Base-by-base conservation (phyloP, 2,888 invertebrate species). In the Lapara coniferarum region DNA sequence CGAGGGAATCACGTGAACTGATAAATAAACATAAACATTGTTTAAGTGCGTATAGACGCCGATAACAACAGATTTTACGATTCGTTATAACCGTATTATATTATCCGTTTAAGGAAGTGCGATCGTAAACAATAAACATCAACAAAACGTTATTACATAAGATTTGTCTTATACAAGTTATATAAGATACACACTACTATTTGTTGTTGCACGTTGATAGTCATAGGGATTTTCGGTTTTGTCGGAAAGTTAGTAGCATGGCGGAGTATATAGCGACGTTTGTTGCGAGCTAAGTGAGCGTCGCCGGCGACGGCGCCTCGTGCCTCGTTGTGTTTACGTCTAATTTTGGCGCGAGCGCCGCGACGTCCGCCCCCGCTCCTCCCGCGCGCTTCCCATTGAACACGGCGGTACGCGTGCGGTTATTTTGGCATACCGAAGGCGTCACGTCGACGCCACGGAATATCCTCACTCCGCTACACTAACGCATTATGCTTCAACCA, bases 311-410 rank as follows among this genome's bases (percentile, higher is more conserved):
- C 85, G 90, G 91, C 91, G 92, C 92, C 91, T 90, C 89, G 85
- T 87, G 87, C 86, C 84, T 82, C 87, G 86, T 81, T 87, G 89
- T 93, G 91, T 93, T 93, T 93, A 93, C 93, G 91, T 93, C 93
- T 93, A 93, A 93, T 93, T 93, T 90, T 89, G 92, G 93, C 92
- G 89, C 88, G 91, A 91, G 91, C 92, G 92, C 91, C 91, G 89
- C 91, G 87, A 86, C 88, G 89, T 77, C 84, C 84, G 82, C 88
- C 87, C 88, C 87, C 86, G 81, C 87, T 75, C 85, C 78, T 81
- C 85, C 83, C 84, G 81, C 84, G 80, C 84, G 77, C 84, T 85
- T 85, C 87, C 89, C 93, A 92, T 92, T 92, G 92, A 92, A 91
- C 86, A 92, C 85, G 82, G 79, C 80, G 85, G 83, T 85, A 85